These are phyloP conservation scores for Mastigias papua DNA, from an alignment of 30 jellyfish, hydroid and myxozoan species.

Conservation along the genomic window DNA sequence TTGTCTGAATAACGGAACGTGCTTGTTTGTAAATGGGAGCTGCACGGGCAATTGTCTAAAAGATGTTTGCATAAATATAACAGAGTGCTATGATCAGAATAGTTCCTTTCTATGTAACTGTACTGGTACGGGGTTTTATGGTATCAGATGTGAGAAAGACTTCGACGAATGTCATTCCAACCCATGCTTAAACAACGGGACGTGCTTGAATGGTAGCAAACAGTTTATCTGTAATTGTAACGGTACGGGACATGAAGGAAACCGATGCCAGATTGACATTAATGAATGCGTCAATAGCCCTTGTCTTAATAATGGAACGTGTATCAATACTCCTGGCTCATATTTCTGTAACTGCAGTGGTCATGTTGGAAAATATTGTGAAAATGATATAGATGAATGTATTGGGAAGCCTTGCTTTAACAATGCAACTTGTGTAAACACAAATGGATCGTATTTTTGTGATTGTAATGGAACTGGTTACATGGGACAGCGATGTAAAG, in stretches of 20 bases:
- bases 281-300: conserved; percentile 53
- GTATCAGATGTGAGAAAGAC: conserved; percentile 48
- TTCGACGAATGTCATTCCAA: conserved; percentile 32
- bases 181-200: conserved; percentile 54
- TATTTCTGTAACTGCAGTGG: conserved; percentile 67
- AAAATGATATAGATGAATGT: conserved; percentile 42
- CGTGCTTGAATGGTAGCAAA: conserved; percentile 29
- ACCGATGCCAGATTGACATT: conserved; percentile 33
- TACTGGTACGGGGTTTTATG: conserved; percentile 58
- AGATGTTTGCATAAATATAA: conserved; percentile 40
- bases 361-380: conserved; percentile 40
- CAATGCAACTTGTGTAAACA: conserved; percentile 44
- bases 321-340: conserved; percentile 64
- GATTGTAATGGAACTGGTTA: conserved; percentile 51
- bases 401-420: conserved; percentile 23
- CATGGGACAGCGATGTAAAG: conserved; percentile 45
- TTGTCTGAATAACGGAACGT: conserved; percentile 44
- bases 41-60: conserved; percentile 25
- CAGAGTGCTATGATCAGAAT: conserved; percentile 32
- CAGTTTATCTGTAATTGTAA: conserved; percentile 28
- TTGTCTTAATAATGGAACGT: conserved; percentile 66
- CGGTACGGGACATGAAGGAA: conserved; percentile 54
- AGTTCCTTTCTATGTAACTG: conserved; percentile 53
- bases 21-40: conserved; percentile 4
- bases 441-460: conserved; percentile 40